Base-by-base conservation (phyloP, 37 sponge, comb jelly and placozoan genomes). In the Geodia barretti region DNA sequence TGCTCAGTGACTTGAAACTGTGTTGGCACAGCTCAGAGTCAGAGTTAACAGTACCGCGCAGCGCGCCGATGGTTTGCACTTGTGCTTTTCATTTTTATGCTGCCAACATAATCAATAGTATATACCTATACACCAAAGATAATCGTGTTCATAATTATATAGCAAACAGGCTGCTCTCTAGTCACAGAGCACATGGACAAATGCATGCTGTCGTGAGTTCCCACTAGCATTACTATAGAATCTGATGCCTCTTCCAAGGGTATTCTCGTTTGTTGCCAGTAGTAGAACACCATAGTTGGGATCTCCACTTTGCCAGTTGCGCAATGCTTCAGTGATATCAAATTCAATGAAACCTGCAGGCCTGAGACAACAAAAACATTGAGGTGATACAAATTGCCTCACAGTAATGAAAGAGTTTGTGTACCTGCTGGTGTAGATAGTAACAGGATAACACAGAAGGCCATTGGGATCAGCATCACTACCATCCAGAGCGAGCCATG, bases 211-310 rank as follows among this genome's bases (percentile, higher is more conserved):
- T 3, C 24, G 30, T 1, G 2, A 33, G 36, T 77, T 64, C 19
- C 64, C 30, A 29, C 29, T 35, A 3, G 47, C 58, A 17, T 41
- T 65, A 54, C 80, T 79, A 20, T n/a, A 36, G 54, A 79, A 79
- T 14, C 80, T 28, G 30, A 33, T 39, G 25, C 69, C 80, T 30
- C 80, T n/a, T 23, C 80, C 80, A 1, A 23, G 30, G 25, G 17
- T 3, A 31, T 79, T 30, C 54, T 79, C 80, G 28, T 35, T 68
- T 29, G 42, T 29, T 30, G 61, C 83, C 83, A 63, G 35, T 24
- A 83, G 32, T 28, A 83, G 42, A 28, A 83, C 24, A 39, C 83
- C 83, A 83, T 74, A 74, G 41, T 83, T 83, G 24, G 74, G 67
- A 11, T 60, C 64, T 31, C 75, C 83, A 62, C n/a, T 62, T n/a